These are phyloP conservation scores for Elephas maximus DNA, from an alignment of 2,113 vertebrate genomes.

Conservation along the genomic window DNA sequence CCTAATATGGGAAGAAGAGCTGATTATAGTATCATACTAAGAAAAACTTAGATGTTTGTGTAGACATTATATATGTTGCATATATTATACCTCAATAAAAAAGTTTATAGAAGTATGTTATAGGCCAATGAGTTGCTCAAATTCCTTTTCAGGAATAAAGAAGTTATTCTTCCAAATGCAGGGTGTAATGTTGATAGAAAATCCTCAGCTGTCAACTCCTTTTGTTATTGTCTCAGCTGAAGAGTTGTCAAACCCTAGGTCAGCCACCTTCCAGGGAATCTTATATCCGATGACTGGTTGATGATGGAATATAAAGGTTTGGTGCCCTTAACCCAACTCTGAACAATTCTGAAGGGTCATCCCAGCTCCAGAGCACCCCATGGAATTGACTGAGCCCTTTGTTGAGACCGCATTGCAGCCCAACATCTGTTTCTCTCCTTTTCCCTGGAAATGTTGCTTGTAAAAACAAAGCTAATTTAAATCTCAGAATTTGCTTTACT, in stretches of 20 bases:
- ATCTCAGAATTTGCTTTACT: not conserved
- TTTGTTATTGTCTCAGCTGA: not conserved
- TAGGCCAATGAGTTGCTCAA: not conserved
- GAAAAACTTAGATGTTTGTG: not conserved
- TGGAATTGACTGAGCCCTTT: not conserved
- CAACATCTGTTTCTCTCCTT: slow-evolving; percentile 7
- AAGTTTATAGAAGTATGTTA: slow-evolving; percentile 9
- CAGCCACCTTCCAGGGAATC: not conserved
- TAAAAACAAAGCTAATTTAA: not conserved
- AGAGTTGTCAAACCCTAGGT: not conserved
- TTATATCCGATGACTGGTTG: not conserved
- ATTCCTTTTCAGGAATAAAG: not conserved
- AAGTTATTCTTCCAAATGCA: not conserved
- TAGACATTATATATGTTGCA: not conserved
- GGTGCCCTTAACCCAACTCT: not conserved
- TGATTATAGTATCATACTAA: too few relatives aligned
- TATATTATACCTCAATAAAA: not conserved
- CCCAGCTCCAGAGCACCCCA: not conserved
- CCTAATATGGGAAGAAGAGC: too few relatives aligned
- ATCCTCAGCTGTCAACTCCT: not conserved
- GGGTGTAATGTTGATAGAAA: not conserved
- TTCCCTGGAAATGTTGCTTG: not conserved
- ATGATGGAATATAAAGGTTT: not conserved
- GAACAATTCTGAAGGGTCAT: not conserved
- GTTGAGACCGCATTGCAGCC: not conserved